phyloP scores from a whole-genome alignment of 2,888 invertebrate species.

The Aelia acuminata region DNA sequence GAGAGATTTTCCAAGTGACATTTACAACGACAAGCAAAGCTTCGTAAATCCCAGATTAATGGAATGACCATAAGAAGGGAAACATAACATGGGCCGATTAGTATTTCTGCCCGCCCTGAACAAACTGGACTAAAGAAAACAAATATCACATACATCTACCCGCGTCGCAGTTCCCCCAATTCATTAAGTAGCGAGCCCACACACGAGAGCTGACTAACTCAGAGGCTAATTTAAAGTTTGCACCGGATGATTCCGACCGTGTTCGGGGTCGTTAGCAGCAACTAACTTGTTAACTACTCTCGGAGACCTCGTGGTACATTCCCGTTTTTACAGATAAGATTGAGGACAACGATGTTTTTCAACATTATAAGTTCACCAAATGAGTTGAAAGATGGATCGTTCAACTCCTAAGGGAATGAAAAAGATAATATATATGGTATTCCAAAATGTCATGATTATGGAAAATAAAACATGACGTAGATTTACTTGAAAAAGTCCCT shows the following conservation, averaged over 20 bases:
- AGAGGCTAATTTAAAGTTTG: background rate
- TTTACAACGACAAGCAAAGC: background rate
- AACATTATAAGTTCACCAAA: background rate
- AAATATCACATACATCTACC: background rate
- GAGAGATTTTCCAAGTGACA: background rate
- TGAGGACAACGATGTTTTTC: background rate
- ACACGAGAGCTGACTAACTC: background rate
- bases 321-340: background rate
- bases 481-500: no score
- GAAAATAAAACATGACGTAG: no score
- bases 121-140: background rate
- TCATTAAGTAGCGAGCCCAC: background rate
- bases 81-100: background rate
- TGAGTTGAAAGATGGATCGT: background rate
- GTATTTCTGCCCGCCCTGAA: background rate
- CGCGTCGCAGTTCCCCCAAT: background rate
- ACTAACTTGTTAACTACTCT: background rate
- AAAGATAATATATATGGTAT: background rate
- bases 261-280: constrained; percentile 3
- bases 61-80: background rate
- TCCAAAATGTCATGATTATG: background rate
- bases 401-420: background rate
- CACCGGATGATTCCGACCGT: background rate
- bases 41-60: background rate
- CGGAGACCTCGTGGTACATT: background rate